Conservation (phyloP, 2,888 invertebrate genomes). For the Drosophila nigricruria region DNA sequence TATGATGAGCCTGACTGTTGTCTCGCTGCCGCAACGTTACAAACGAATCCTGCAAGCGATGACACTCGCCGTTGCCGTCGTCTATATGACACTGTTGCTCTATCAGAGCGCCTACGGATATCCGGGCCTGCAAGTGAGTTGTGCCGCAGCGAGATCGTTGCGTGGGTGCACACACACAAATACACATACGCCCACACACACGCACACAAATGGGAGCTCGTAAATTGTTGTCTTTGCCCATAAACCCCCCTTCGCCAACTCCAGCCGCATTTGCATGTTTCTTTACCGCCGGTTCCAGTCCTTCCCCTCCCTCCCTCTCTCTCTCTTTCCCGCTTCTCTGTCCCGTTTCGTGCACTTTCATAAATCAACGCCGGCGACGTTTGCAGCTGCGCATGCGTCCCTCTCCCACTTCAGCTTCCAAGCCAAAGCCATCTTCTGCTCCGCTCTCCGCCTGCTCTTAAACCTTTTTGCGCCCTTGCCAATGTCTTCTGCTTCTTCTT, state of each 20-base stretch:
- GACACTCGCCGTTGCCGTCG: constrained; percentile 85
- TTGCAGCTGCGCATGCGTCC: constrained; percentile 78
- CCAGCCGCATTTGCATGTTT: constrained; percentile 60
- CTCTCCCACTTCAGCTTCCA: background rate
- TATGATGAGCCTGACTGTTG: constrained; percentile 85
- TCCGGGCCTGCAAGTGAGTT: constrained; percentile 83
- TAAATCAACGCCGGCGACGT: constrained; percentile 76
- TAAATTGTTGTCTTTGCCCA: constrained; percentile 63
- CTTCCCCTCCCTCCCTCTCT: constrained; percentile 4
- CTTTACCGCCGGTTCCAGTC: constrained; percentile 6
- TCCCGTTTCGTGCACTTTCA: constrained; percentile 76
- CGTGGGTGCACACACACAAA: constrained; percentile 32
- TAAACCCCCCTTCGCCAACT: background rate
- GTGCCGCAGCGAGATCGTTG: constrained; percentile 17
- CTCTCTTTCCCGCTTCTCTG: background rate
- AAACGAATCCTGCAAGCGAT: constrained; percentile 86
- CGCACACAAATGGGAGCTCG: constrained; percentile 21
- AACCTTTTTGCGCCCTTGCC: constrained; percentile 80
- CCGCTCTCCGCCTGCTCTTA: constrained; percentile 2
- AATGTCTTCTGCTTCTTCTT: constrained; percentile 33
- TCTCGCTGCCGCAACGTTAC: constrained; percentile 85
- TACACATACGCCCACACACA: background rate
- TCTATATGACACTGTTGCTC: constrained; percentile 85
- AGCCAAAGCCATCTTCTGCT: constrained; percentile 17
- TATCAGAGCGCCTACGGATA: constrained; percentile 85